These are phyloP conservation scores for Hesperophylax magnus DNA, from an alignment of 1,140 invertebrate genomes.

Conservation along the genomic window DNA sequence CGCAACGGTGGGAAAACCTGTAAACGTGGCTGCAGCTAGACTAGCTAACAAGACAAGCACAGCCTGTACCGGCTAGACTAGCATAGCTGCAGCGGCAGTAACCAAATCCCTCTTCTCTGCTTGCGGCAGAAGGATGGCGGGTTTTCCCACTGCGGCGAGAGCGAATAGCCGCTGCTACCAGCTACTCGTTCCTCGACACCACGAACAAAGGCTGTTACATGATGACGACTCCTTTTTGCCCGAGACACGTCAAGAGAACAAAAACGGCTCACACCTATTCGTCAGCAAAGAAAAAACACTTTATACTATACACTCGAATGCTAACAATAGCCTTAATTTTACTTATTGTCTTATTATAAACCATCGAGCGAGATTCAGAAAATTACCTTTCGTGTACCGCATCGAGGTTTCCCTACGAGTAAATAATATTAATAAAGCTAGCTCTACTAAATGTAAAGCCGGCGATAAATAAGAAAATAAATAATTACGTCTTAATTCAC, in stretches of 20 bases:
- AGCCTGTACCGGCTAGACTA: neutral
- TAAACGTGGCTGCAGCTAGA: slow-evolving; percentile 10
- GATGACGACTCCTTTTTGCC: slow-evolving; percentile 30
- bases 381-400: slow-evolving; percentile 56
- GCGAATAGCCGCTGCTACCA: neutral
- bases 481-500: slow-evolving; percentile 46
- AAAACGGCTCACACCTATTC: slow-evolving; percentile 47
- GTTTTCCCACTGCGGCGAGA: slow-evolving; percentile 40
- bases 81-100: too few species aligned
- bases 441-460: slow-evolving; percentile 40
- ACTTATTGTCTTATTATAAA: slow-evolving; percentile 31
- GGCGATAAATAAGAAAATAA: slow-evolving; percentile 49
- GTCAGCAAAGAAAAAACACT: slow-evolving; percentile 55
- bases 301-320: slow-evolving; percentile 36
- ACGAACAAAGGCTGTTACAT: slow-evolving; percentile 39
- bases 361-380: slow-evolving; percentile 44
- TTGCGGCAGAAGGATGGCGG: slow-evolving; percentile 20
- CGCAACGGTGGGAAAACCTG: slow-evolving; percentile 27
- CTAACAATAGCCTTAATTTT: slow-evolving; percentile 41
- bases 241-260: slow-evolving; percentile 40
- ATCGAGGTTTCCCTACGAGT: slow-evolving; percentile 18
- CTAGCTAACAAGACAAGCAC: neutral
- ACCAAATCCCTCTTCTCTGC: neutral
- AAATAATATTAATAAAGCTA: slow-evolving; percentile 36
- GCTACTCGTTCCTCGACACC: neutral